Conservation (phyloP, 2,797 vertebrate genomes). For the Anisognathus igniventris region DNA sequence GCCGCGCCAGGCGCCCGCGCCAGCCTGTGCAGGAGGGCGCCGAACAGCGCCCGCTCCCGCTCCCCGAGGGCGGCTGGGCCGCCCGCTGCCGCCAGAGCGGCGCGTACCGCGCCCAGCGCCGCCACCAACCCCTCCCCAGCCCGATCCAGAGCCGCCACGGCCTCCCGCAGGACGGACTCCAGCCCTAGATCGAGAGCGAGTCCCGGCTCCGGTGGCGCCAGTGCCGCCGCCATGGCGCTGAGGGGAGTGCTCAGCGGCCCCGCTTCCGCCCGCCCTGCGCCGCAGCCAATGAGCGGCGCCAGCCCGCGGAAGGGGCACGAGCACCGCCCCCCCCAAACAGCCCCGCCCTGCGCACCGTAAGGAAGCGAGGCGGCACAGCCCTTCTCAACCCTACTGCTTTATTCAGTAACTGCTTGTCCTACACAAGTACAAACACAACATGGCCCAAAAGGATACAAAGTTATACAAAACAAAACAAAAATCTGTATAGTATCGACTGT, state of each 20-base stretch:
- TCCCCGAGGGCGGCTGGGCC: background rate
- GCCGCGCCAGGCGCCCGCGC: background rate
- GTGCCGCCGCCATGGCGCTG: background rate
- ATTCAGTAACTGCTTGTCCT: constrained; percentile 59
- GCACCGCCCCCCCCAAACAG: no score
- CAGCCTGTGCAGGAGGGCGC: background rate
- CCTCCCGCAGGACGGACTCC: background rate
- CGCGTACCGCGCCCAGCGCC: background rate
- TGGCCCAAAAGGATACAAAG: constrained; percentile 66
- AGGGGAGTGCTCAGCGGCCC: accelerated
- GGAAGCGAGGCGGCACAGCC: background rate
- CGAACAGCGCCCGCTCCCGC: background rate
- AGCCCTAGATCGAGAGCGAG: background rate
- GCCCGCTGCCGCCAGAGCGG: background rate
- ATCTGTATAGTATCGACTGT: constrained; percentile 68
- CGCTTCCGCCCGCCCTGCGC: accelerated
- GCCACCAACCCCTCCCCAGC: background rate
- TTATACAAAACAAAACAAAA: constrained; percentile 34
- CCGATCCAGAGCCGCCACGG: background rate
- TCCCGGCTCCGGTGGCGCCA: accelerated
- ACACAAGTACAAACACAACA: constrained; percentile 71
- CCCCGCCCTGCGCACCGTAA: accelerated
- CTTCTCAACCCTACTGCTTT: constrained; percentile 56
- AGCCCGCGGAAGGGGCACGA: background rate
- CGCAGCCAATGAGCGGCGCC: background rate